These are phyloP conservation scores for Electrona antarctica DNA, from an alignment of 2,113 vertebrate species.

Conservation along the genomic window DNA sequence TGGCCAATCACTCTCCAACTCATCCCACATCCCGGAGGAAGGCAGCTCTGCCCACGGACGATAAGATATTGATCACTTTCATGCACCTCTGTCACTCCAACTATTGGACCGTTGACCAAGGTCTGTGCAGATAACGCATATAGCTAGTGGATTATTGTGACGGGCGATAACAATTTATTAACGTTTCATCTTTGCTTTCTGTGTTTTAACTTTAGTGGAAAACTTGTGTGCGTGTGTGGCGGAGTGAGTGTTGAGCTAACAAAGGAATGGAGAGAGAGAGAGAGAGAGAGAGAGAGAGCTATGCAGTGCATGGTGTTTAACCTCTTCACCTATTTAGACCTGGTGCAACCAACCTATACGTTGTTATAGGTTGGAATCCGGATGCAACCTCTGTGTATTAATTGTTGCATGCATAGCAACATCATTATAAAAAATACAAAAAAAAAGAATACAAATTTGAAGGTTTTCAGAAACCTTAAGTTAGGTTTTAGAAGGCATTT, in stretches of 20 bases:
- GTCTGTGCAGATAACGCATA: constrained; percentile 57
- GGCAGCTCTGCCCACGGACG: constrained; percentile 48
- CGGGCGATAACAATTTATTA: constrained; percentile 54
- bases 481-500: no score
- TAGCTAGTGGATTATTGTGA: constrained; percentile 63
- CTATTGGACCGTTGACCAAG: constrained; percentile 57
- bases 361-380: no score
- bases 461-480: no score
- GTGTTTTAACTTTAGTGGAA: constrained; percentile 46
- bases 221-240: constrained; percentile 26
- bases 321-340: no score
- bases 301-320: constrained; percentile 40
- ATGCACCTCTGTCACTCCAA: constrained; percentile 50
- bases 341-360: no score
- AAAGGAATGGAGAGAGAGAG: background rate
- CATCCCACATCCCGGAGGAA: constrained; percentile 36
- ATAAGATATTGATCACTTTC: constrained; percentile 67
- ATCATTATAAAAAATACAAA: no score
- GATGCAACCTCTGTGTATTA: no score
- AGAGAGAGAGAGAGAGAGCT: constrained; percentile 7
- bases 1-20: constrained; percentile 27
- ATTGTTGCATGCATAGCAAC: no score
- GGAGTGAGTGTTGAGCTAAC: background rate
- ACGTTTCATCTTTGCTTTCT: constrained; percentile 40
- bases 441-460: no score